A percentile compares a stretch with the other conserved stretches of the same genome.
Evolutionary conservation across 2,888 invertebrate genomes (phyloP).

Genomic region (Phanerotoma sp.): DNA sequence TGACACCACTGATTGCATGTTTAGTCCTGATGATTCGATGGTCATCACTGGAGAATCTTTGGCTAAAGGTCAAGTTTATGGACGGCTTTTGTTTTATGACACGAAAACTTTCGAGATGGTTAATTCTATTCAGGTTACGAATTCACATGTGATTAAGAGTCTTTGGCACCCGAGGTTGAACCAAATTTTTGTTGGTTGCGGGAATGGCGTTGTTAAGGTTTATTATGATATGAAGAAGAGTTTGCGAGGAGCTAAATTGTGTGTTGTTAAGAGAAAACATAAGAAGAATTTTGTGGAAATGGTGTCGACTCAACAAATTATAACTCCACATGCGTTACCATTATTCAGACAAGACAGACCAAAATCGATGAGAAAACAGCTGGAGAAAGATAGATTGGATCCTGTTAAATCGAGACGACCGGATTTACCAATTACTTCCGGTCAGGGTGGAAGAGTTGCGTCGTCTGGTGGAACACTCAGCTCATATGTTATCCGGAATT

Average conservation of each 20-base stretch:
- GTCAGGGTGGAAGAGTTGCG: constrained; percentile 90
- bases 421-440: constrained; percentile 85
- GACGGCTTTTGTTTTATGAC: constrained; percentile 78
- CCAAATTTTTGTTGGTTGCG: constrained; percentile 91
- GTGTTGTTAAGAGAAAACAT: constrained; percentile 78
- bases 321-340: constrained; percentile 94
- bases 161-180: constrained; percentile 98
- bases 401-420: constrained; percentile 81
- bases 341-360: constrained; percentile 91
- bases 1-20: constrained; percentile 74
- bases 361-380: constrained; percentile 83
- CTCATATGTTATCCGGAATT: constrained; percentile 93
- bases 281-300: constrained; percentile 83
- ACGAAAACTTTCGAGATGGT: constrained; percentile 74
- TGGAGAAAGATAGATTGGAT: constrained; percentile 88
- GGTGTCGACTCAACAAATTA: constrained; percentile 87
- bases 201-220: constrained; percentile 86
- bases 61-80: constrained; percentile 64
- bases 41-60: constrained; percentile 87
- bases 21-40: constrained; percentile 91
- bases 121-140: constrained; percentile 73
- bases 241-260: constrained; percentile 86
- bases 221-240: constrained; percentile 89
- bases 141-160: constrained; percentile 83
- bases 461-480: constrained; percentile 94